Percentiles rank a stretch among this genome's conserved stretches.
Evolutionary conservation across 2,888 invertebrate species (phyloP).

Genomic region (Rotaria magnacalcarata): DNA sequence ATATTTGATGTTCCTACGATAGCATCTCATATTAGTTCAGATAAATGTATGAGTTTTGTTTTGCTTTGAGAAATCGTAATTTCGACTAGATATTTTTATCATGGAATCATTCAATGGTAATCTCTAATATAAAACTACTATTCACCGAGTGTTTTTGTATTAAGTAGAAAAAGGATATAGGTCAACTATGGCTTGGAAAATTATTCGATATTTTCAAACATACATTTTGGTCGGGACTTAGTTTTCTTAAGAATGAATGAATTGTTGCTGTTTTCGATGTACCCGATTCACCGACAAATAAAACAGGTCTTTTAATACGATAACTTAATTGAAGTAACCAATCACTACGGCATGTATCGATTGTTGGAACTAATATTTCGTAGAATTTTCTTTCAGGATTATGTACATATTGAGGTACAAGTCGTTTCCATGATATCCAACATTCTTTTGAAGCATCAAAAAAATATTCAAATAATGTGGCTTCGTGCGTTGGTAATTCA

Average conservation of each 20-base stretch:
- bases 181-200: no score
- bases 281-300: conserved; percentile 82
- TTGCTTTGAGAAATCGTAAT: no score
- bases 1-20: no score
- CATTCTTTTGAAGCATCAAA: conserved; percentile 65
- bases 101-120: no score
- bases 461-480: conserved; percentile 76
- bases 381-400: conserved; percentile 69
- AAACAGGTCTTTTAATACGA: conserved; percentile 71
- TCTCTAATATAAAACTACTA: no score
- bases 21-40: no score
- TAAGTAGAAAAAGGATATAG: no score
- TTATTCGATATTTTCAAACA: conserved; percentile 49
- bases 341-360: conserved; percentile 76
- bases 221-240: conserved; percentile 68
- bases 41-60: no score
- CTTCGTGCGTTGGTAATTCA: conserved; percentile 70
- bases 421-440: conserved; percentile 81
- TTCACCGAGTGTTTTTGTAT: no score
- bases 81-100: no score
- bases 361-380: conserved; percentile 81
- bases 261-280: conserved; percentile 87
- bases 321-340: conserved; percentile 76
- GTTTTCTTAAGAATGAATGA: conserved; percentile 71
- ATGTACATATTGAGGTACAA: conserved; percentile 74